Base-by-base conservation (phyloP, 2,888 invertebrate species). In the Perizoma flavofasciatum region DNA sequence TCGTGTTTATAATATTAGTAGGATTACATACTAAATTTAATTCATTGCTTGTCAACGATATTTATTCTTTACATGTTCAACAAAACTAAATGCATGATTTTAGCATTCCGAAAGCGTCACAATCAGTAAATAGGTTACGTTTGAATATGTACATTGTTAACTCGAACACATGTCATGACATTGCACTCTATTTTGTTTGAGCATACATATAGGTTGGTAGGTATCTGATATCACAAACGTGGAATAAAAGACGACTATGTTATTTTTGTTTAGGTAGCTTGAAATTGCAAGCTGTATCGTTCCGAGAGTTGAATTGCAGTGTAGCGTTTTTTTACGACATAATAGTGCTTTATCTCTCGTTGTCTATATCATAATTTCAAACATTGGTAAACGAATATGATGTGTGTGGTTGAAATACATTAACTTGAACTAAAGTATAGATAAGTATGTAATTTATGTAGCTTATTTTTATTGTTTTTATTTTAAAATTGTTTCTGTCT, bases 261-360 rank as follows among this genome's bases (percentile, higher is more conserved):
- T 77, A 78, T 79, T 78, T 78, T 82, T 81, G 83, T 85, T 82
- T 81, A 73, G 82, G 83, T 82, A 83, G 77, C 74, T 71, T 74
- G 68, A 73, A 68, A 68, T 68, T 40, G 41, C 10, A 10, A 5
- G 10, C 41, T 39, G 57, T 61, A 57, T 67, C 73, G 73, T 74
- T 73, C 65, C 71, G 73, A 78, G 82, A 78, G 77, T 84, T 77
- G 72, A 75, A 75, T 84, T 83, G 72, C 79, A 82, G 37, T 45
- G 52, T 52, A 8, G 9, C 48, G 82, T 84, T 6, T 37, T 37
- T 6, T 6, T 37, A 6, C 22, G 22, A 22, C 22, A 22, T 1
- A 22, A 22, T 22, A 22, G 22, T 22, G 1, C 22, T 22, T 37
- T 37, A 37, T 6, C 5, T 37, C 7, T 6, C 37, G 1, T 37